phyloP scores from a whole-genome alignment of 2,113 vertebrate species.

The Leptobrachium leishanense region DNA sequence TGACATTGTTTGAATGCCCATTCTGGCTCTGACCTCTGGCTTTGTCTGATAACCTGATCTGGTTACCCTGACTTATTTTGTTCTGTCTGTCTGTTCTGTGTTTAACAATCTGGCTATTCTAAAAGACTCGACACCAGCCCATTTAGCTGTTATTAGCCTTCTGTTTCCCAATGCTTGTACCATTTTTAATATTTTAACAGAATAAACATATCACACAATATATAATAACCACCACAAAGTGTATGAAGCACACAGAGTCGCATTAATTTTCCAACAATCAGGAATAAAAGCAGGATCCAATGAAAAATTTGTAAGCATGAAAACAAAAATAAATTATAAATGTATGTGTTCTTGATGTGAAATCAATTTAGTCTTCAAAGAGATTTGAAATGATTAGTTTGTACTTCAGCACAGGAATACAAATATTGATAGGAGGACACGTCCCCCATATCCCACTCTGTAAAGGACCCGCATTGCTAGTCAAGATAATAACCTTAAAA shows the following conservation, averaged over 20 bases:
- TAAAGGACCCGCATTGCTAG: constrained; percentile 3
- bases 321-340: not conserved
- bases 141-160: too few species aligned
- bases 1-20: too few species aligned
- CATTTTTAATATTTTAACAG: too few species aligned
- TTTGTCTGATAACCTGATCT: too few species aligned
- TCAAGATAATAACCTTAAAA: not conserved
- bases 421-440: constrained; percentile 16
- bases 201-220: not conserved
- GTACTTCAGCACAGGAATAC: constrained; percentile 14
- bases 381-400: constrained; percentile 25
- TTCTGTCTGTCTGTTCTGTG: too few species aligned
- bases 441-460: constrained; percentile 12
- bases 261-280: not conserved
- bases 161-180: too few species aligned
- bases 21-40: too few species aligned
- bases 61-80: too few species aligned
- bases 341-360: constrained; percentile 4
- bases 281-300: not conserved
- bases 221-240: not conserved
- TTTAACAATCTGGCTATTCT: too few species aligned
- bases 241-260: not conserved
- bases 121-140: too few species aligned
- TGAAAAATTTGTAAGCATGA: constrained; percentile 2
- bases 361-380: constrained; percentile 38